Base-by-base conservation (phyloP, 2,113 vertebrate genomes). In the Passer domesticus region DNA sequence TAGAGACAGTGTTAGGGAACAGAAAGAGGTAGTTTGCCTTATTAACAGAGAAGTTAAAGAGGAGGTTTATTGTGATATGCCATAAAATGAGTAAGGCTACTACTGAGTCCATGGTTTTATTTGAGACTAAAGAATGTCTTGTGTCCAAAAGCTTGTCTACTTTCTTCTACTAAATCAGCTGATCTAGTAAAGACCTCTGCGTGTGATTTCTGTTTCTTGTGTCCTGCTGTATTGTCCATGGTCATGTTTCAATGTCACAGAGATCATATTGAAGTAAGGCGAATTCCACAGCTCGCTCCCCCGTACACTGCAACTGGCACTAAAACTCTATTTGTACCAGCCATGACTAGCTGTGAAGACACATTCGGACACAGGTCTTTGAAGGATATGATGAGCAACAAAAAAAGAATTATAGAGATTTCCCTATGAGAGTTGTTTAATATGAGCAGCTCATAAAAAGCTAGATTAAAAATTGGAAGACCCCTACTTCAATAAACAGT, bases 291-390 rank as follows among this genome's bases (percentile, higher is more conserved):
- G 70, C 17, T 92, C 8, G 6, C 9, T 80, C 27, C 15, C 39
- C 3, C 0, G 3, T 60, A 75, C 0, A 2, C 47, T 47, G 59
- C 44, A 52, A 46, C 10, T 1, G 12, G 39, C 41, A 33, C 39
- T 90, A 72, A 80, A 88, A 73, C 44, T 44, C 60, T 87, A 30
- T 74, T 76, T 1, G 3, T 81, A 62, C 7, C 23, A 50, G 50
- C 20, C 28, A 11, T 2, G 35, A 66, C 28, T 66, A 77, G n/a
- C 25, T 53, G 56, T 37, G 35, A 86, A 73, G 37, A 72, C 53
- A 19, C 13, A 22, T 25, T 39, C 41, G 67, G 41, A 68, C 31
- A 35, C 12, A n/a, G n/a, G 25, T 69, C 59, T 89, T 39, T 52
- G 41, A 87, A 77, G 74, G 49, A 66, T 37, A 31, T 8, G 25